phyloP scores from a whole-genome alignment of 2,888 invertebrate species.

The Drosophila melanosoma region DNA sequence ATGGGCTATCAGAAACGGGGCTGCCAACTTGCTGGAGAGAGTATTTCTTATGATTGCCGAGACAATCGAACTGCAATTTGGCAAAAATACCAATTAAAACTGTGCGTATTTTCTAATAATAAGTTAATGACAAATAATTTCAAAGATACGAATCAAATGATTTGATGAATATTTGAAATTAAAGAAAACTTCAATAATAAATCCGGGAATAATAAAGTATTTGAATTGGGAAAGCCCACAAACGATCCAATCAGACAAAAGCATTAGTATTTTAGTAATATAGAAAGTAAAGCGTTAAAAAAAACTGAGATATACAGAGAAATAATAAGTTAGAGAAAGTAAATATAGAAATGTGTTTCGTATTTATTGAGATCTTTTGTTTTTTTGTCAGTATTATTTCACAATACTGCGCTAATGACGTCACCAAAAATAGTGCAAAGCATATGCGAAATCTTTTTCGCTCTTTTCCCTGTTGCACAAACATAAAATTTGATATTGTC shows the following conservation, averaged over 20 bases:
- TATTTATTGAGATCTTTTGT: not conserved
- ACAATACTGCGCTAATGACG: not conserved
- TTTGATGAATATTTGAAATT: not conserved
- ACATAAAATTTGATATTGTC: not conserved
- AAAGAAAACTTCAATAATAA: not conserved
- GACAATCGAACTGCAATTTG: not conserved
- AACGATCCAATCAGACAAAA: too few species aligned
- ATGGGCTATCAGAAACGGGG: not conserved
- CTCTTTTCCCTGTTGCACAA: not conserved
- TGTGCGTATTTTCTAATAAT: not conserved
- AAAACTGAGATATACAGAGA: not conserved
- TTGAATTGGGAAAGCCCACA: too few species aligned
- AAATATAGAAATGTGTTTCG: too few species aligned
- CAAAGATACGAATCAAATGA: not conserved
- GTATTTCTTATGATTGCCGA: not conserved
- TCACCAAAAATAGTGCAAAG: not conserved
- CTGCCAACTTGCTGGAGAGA: constrained; percentile 3
- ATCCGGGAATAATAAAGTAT: not conserved
- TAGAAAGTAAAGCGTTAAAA: too few species aligned
- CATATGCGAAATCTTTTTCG: not conserved
- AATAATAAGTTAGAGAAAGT: not conserved
- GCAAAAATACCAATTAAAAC: not conserved
- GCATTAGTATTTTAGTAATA: too few species aligned
- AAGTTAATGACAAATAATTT: not conserved
- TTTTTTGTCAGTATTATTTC: not conserved